Evolutionary conservation across 2,113 vertebrate species (phyloP).

Genomic region (Sturnira hondurensis): DNA sequence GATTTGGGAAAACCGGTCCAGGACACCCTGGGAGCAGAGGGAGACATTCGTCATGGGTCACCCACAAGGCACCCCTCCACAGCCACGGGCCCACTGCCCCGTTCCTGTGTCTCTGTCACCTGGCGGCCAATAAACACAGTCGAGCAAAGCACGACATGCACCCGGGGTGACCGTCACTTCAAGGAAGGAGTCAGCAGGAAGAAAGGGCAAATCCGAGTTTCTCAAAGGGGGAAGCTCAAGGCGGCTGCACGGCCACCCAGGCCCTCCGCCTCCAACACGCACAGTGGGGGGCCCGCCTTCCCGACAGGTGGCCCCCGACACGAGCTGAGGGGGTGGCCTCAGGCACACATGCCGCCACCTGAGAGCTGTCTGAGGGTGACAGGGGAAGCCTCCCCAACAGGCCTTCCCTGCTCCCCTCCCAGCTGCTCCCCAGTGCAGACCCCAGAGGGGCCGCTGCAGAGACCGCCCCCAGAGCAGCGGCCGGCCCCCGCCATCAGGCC

Average conservation of each 20-base stretch:
- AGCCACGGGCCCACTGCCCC: fast-evolving
- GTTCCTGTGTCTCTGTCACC: neutral
- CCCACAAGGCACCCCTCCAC: neutral
- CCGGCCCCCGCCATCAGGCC: too few species aligned
- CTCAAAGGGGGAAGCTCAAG: fast-evolving
- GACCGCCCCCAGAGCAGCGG: too few species aligned
- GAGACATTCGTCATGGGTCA: neutral
- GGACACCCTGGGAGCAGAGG: constrained; percentile 85
- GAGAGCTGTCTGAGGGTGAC: too few species aligned
- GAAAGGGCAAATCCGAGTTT: neutral
- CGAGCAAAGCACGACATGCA: fast-evolving
- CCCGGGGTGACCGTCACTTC: fast-evolving
- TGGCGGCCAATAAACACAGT: neutral
- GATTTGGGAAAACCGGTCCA: constrained; percentile 97
- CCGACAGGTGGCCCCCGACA: too few species aligned
- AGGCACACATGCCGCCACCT: too few species aligned
- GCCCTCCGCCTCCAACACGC: too few species aligned
- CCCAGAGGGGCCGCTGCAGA: too few species aligned
- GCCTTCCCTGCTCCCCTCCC: too few species aligned
- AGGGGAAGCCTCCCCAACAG: too few species aligned
- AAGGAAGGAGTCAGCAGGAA: neutral
- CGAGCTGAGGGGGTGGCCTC: too few species aligned
- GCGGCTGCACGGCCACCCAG: fast-evolving
- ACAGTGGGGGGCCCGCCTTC: too few species aligned
- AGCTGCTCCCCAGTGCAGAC: too few species aligned